Conservation (phyloP, 2,797 vertebrate species). For the Danio tinwini region DNA sequence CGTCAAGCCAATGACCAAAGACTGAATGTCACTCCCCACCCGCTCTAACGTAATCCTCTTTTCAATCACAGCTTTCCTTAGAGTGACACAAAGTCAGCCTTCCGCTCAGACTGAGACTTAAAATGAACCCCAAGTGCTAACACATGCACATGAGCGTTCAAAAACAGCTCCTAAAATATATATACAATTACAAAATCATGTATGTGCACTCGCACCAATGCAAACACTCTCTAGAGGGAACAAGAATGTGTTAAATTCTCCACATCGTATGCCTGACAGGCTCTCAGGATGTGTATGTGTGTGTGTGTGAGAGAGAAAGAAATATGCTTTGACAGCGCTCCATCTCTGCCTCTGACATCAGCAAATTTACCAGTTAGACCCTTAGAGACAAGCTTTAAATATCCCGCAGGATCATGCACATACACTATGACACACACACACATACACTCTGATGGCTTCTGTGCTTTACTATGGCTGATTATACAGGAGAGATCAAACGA, state of each 20-base stretch:
- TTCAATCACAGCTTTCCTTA: slow-evolving; percentile 28
- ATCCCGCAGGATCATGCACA: slow-evolving; percentile 32
- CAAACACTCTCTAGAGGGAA: not conserved
- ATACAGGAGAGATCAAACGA: slow-evolving; percentile 46
- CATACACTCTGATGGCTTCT: slow-evolving; percentile 20
- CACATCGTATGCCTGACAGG: not conserved
- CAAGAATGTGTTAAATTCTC: slow-evolving; percentile 15
- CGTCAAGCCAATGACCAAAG: slow-evolving; percentile 4
- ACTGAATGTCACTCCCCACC: not conserved
- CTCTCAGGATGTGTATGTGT: not conserved
- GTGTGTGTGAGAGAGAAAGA: not conserved
- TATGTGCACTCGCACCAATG: not conserved
- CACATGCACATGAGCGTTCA: not conserved
- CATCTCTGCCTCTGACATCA: slow-evolving; percentile 46
- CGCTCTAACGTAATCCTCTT: slow-evolving; percentile 16
- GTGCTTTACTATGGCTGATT: slow-evolving; percentile 36
- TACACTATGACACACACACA: slow-evolving; percentile 23
- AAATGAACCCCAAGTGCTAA: not conserved
- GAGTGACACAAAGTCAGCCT: slow-evolving; percentile 15
- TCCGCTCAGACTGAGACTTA: slow-evolving; percentile 6
- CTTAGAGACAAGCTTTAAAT: slow-evolving; percentile 45
- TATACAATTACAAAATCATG: not conserved
- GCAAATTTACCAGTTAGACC: slow-evolving; percentile 37
- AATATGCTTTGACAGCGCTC: slow-evolving; percentile 44
- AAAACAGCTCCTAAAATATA: not conserved